These are phyloP conservation scores for Clarias pachynema DNA, from an alignment of 2,797 vertebrate genomes.

Conservation along the genomic window DNA sequence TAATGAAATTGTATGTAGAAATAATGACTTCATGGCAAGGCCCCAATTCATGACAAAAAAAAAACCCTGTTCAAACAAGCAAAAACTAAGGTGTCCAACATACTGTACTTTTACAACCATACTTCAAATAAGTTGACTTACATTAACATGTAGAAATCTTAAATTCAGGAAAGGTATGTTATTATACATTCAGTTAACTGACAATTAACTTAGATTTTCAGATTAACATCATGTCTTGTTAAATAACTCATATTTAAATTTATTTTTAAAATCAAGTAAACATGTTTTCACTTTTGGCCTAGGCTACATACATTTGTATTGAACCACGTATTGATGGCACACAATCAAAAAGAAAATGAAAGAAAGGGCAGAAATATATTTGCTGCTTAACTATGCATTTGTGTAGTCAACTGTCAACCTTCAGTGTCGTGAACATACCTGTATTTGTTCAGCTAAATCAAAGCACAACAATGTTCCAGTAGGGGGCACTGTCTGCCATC, in stretches of 20 bases:
- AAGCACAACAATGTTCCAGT: too few species aligned
- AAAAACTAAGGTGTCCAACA: slow-evolving; percentile 11
- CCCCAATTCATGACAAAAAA: neutral
- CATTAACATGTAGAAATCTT: slow-evolving; percentile 17
- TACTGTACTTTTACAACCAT: slow-evolving; percentile 9
- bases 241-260: neutral
- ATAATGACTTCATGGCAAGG: slow-evolving; percentile 8
- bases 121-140: neutral
- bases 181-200: slow-evolving; percentile 9
- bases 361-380: neutral
- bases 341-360: neutral
- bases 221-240: neutral
- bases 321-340: neutral
- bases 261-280: neutral
- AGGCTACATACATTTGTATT: neutral
- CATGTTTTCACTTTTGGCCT: neutral
- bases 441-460: too few species aligned
- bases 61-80: slow-evolving; percentile 2
- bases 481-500: too few species aligned
- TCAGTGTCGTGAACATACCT: too few species aligned
- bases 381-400: too few species aligned
- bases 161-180: neutral
- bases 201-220: neutral
- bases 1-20: slow-evolving; percentile 19
- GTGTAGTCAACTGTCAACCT: too few species aligned